Evolutionary conservation across 2,113 vertebrate genomes (phyloP).

Genomic region (Vimba vimba): DNA sequence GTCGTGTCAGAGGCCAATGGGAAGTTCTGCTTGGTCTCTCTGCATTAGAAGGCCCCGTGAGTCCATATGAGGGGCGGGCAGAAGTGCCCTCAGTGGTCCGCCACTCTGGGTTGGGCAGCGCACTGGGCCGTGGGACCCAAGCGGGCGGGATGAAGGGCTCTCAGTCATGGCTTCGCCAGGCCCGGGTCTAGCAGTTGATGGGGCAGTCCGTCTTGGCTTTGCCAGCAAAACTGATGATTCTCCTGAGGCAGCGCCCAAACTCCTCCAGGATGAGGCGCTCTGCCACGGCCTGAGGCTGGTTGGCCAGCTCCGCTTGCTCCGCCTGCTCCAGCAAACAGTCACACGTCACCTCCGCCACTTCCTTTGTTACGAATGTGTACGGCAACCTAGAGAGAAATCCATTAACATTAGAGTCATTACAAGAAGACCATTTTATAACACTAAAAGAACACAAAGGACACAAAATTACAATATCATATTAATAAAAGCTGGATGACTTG

Average conservation of each 20-base stretch:
- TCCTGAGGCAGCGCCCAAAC: conserved; percentile 97
- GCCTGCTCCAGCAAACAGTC: conserved; percentile 94
- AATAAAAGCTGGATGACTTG: too few relatives aligned
- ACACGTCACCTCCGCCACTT: conserved; percentile 94
- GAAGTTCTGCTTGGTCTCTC: background rate
- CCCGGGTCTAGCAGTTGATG: conserved; percentile 85
- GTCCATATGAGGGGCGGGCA: background rate
- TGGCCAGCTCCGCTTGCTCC: conserved; percentile 86
- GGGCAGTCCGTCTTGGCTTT: conserved; percentile 93
- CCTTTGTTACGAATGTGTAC: conserved; percentile 95
- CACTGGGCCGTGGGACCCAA: background rate
- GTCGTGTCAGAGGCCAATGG: background rate
- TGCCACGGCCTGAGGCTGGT: conserved; percentile 85
- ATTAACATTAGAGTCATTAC: too few relatives aligned
- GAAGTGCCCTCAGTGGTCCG: background rate
- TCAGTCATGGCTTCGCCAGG: conserved; percentile 2
- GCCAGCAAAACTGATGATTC: conserved; percentile 93
- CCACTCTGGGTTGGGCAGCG: background rate
- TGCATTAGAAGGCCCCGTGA: conserved; percentile 5
- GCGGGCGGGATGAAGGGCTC: background rate
- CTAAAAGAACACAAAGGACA: background rate
- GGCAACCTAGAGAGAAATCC: conserved; percentile 83
- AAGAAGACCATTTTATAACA: background rate
- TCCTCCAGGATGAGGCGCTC: conserved; percentile 96
- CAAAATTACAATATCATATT: too few relatives aligned